A percentile compares a stretch with the other conserved stretches of the same genome.
Conservation (phyloP, 2,888 invertebrate genomes). For the Hyposoter dolosus region DNA sequence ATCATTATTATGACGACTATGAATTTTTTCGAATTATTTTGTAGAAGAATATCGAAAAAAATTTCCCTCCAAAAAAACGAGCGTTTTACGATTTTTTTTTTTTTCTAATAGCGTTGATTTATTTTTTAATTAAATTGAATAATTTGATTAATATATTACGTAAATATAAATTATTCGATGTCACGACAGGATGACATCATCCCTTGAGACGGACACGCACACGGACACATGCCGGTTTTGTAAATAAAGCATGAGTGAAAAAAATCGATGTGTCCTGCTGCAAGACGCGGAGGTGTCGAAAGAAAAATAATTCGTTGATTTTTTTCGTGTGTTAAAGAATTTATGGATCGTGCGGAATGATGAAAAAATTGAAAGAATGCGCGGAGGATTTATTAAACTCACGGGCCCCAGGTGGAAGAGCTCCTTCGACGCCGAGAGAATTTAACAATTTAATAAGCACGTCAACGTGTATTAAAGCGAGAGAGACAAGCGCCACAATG, state of each 20-base stretch:
- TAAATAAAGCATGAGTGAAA: constrained; percentile 61
- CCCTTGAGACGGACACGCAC: constrained; percentile 16
- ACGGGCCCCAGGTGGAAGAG: constrained; percentile 83
- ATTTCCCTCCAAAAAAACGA: no score
- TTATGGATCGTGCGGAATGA: background rate
- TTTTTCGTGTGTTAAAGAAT: background rate
- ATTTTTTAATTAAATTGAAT: no score
- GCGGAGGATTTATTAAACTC: constrained; percentile 57
- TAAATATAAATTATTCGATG: background rate
- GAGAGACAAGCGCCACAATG: constrained; percentile 75
- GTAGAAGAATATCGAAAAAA: background rate
- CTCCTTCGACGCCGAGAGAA: constrained; percentile 74
- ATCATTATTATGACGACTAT: background rate
- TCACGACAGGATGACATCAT: constrained; percentile 21
- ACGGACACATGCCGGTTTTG: constrained; percentile 51
- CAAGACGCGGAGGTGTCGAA: background rate
- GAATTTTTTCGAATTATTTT: background rate
- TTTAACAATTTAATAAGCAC: constrained; percentile 66
- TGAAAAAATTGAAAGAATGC: background rate
- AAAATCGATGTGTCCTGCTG: constrained; percentile 61
- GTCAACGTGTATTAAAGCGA: constrained; percentile 68
- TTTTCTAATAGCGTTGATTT: no score
- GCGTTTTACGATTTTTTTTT: no score
- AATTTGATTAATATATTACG: background rate
- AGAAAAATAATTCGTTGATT: background rate